Evolutionary conservation across 2,113 vertebrate species (phyloP).

Genomic region (Lophius piscatorius): DNA sequence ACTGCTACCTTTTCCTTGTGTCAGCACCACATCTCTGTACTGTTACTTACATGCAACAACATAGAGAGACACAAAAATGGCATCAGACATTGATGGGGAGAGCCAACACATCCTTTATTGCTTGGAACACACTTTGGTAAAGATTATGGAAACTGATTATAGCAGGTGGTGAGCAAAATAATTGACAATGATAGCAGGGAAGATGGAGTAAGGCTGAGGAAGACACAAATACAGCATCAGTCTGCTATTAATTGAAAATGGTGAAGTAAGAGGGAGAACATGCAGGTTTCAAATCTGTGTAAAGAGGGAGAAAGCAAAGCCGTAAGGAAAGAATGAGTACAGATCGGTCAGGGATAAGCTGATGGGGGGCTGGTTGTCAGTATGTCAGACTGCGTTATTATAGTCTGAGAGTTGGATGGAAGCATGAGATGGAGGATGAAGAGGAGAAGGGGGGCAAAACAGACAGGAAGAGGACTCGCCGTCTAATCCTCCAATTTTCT

Average conservation of each 20-base stretch:
- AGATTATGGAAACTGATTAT: conserved; percentile 19
- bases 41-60: conserved; percentile 14
- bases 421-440: conserved; percentile 39
- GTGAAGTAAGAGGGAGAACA: conserved; percentile 19
- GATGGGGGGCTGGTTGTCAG: conserved; percentile 25
- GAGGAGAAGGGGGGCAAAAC: conserved; percentile 48
- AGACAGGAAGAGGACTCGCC: conserved; percentile 78
- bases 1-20: conserved; percentile 24
- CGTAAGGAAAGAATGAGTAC: conserved; percentile 31
- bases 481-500: conserved; percentile 80
- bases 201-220: conserved; percentile 5
- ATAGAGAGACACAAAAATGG: conserved; percentile 21
- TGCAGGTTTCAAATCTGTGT: conserved; percentile 29
- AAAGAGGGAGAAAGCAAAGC: conserved; percentile 14
- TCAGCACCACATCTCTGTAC: conserved; percentile 33
- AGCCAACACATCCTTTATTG: conserved; percentile 1
- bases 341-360: conserved; percentile 56
- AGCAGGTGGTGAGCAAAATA: conserved; percentile 16
- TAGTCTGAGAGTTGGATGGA: conserved; percentile 65
- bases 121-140: background rate
- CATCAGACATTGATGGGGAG: background rate
- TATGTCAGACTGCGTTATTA: conserved; percentile 72
- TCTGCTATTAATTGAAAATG: conserved; percentile 44
- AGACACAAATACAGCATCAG: conserved; percentile 36
- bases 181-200: conserved; percentile 25